These are phyloP conservation scores for Pyralis farinalis DNA, from an alignment of 2,888 invertebrate species.

Conservation along the genomic window DNA sequence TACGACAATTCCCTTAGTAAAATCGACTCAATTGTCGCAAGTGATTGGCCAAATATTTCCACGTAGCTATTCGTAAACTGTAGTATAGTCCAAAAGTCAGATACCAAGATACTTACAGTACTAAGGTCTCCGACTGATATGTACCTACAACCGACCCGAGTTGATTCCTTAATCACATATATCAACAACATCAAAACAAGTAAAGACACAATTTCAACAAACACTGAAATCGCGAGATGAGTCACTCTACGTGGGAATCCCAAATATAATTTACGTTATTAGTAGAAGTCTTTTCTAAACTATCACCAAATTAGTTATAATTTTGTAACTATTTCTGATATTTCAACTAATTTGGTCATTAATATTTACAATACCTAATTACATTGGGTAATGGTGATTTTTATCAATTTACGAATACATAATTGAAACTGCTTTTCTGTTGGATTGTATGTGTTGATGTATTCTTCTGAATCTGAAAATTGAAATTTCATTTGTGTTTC, in stretches of 20 bases:
- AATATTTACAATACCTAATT: slow-evolving; percentile 8
- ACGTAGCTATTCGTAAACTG: no score
- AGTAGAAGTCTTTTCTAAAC: slow-evolving; percentile 1
- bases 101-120: slow-evolving; percentile 79
- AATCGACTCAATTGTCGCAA: no score
- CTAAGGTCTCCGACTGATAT: slow-evolving; percentile 74
- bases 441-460: no score
- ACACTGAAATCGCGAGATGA: slow-evolving; percentile 35
- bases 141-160: slow-evolving; percentile 65
- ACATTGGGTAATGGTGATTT: background rate
- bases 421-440: no score
- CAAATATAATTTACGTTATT: background rate
- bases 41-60: no score
- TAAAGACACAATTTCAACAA: slow-evolving; percentile 51
- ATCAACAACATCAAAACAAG: slow-evolving; percentile 80
- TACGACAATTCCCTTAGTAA: background rate
- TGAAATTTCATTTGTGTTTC: no score
- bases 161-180: slow-evolving; percentile 75
- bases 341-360: slow-evolving; percentile 3
- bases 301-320: slow-evolving; percentile 3
- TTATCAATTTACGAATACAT: background rate
- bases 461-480: no score
- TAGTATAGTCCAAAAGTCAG: slow-evolving; percentile 36
- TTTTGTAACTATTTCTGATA: slow-evolving; percentile 1
- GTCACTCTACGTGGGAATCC: background rate